A percentile compares a stretch with the other conserved stretches of the same genome.
These are phyloP conservation scores for Drosophila dives DNA, from an alignment of 2,888 invertebrate genomes.

Conservation along the genomic window DNA sequence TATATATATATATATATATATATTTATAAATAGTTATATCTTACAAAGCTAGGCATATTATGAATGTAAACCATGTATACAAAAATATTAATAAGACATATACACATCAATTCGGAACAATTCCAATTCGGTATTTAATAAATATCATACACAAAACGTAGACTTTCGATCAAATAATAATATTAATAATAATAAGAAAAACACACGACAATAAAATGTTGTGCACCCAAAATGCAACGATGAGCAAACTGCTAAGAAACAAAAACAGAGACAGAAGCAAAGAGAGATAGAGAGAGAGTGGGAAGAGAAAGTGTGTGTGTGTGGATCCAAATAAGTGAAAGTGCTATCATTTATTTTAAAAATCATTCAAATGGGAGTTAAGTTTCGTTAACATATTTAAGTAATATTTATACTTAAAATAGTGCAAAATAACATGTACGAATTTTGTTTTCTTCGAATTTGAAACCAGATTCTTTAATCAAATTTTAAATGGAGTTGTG, in stretches of 20 bases:
- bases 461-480: background rate
- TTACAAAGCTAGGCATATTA: conserved; percentile 36
- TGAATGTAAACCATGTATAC: conserved; percentile 54
- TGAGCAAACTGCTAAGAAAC: conserved; percentile 26
- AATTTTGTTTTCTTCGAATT: background rate
- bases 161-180: conserved; percentile 21
- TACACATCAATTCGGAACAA: conserved; percentile 22
- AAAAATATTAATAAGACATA: conserved; percentile 45
- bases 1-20: background rate
- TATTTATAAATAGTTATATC: conserved; percentile 5
- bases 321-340: conserved; percentile 17
- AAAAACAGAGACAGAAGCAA: conserved; percentile 6
- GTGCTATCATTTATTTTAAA: conserved; percentile 24
- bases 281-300: conserved; percentile 12
- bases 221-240: conserved; percentile 45
- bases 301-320: conserved; percentile 7
- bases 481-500: background rate
- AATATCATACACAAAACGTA: conserved; percentile 32
- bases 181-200: conserved; percentile 24
- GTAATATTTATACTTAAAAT: background rate
- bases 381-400: conserved; percentile 9
- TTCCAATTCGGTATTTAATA: conserved; percentile 29
- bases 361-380: conserved; percentile 2
- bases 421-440: conserved; percentile 14
- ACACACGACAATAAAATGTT: conserved; percentile 25